Evolutionary conservation across 2,888 invertebrate species (phyloP).

Genomic region (Drosophila lacicola): DNA sequence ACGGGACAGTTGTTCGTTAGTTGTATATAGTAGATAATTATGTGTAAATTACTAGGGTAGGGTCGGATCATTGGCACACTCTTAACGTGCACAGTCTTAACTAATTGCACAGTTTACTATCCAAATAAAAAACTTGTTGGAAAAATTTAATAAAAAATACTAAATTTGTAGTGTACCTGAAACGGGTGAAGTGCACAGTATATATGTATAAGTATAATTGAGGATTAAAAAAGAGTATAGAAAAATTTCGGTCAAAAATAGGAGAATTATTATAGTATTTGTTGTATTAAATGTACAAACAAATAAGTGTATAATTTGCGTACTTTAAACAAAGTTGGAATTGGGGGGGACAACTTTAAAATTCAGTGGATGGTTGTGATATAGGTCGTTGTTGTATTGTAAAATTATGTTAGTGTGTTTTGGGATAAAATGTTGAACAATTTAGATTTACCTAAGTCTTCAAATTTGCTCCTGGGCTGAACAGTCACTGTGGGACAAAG

Average conservation of each 20-base stretch:
- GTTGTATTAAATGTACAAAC: constrained; percentile 52
- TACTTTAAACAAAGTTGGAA: constrained; percentile 61
- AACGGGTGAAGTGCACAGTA: constrained; percentile 36
- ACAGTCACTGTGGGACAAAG: constrained; percentile 87
- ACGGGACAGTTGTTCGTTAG: constrained; percentile 41
- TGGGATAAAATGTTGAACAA: constrained; percentile 42
- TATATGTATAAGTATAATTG: constrained; percentile 27
- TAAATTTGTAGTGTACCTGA: constrained; percentile 32
- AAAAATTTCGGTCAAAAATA: constrained; percentile 37
- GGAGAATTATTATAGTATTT: constrained; percentile 25
- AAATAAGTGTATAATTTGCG: constrained; percentile 50
- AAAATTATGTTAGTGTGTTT: constrained; percentile 38
- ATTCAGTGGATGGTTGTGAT: constrained; percentile 54
- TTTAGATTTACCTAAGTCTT: constrained; percentile 89
- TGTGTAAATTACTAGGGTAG: constrained; percentile 10
- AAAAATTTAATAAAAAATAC: constrained; percentile 13
- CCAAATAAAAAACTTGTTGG: constrained; percentile 26
- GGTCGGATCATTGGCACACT: constrained; percentile 38
- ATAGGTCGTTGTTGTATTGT: constrained; percentile 36
- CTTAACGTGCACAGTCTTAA: constrained; percentile 31
- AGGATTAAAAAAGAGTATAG: constrained; percentile 21
- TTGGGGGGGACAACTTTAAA: constrained; percentile 48
- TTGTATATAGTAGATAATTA: constrained; percentile 16
- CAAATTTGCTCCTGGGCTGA: constrained; percentile 89
- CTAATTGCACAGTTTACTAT: constrained; percentile 34